Conservation (phyloP, 2,888 invertebrate species). For the Drosophila pseudotakahashii region DNA sequence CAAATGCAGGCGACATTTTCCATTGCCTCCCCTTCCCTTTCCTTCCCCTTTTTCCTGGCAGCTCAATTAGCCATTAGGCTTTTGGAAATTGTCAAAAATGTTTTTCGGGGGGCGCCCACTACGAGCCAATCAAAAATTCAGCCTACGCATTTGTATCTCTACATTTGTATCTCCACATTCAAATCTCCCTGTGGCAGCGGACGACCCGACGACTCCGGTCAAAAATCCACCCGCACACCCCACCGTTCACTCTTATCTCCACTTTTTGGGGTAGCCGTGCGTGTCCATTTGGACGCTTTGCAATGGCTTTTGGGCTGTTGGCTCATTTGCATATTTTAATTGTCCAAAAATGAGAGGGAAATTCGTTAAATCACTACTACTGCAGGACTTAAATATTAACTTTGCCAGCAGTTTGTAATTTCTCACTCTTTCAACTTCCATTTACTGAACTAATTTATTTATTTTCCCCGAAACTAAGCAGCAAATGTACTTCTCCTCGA, state of each 20-base stretch:
- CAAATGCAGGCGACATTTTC: conserved; percentile 60
- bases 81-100: conserved; percentile 60
- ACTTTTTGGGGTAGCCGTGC: conserved; percentile 54
- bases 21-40: too few species aligned
- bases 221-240: background rate
- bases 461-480: conserved; percentile 48
- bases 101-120: conserved; percentile 41
- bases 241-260: background rate
- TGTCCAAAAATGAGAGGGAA: conserved; percentile 40
- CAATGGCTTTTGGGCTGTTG: conserved; percentile 9
- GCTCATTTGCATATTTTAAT: conserved; percentile 68
- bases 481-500: conserved; percentile 22
- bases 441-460: conserved; percentile 68
- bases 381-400: conserved; percentile 37
- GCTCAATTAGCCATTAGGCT: conserved; percentile 43
- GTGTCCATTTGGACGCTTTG: conserved; percentile 54
- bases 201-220: conserved; percentile 5
- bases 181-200: conserved; percentile 10
- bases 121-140: conserved; percentile 70
- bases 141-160: conserved; percentile 52
- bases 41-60: background rate
- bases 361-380: conserved; percentile 2
- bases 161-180: conserved; percentile 17
- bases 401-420: conserved; percentile 5
- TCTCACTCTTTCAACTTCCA: conserved; percentile 30